These are phyloP conservation scores for Coturnix japonica DNA, from an alignment of 2,113 vertebrate genomes.

Conservation along the genomic window DNA sequence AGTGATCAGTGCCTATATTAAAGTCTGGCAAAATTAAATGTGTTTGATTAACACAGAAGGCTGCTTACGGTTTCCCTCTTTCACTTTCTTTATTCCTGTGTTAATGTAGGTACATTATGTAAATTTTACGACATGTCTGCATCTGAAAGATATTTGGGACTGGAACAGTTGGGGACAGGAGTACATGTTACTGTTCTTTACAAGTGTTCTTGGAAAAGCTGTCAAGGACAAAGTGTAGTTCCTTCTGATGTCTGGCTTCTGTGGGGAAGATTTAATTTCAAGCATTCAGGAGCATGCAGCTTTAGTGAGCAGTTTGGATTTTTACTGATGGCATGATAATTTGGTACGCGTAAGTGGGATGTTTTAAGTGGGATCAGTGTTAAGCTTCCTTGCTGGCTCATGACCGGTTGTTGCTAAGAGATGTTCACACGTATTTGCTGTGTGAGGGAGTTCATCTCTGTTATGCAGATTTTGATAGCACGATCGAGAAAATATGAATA, in stretches of 20 bases:
- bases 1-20: background rate
- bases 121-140: constrained; percentile 46
- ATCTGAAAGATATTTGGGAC: constrained; percentile 34
- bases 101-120: constrained; percentile 19
- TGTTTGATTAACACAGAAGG: background rate
- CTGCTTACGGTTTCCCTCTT: background rate
- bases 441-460: constrained; percentile 69
- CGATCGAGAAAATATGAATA: constrained; percentile 64
- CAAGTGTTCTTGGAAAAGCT: constrained; percentile 61
- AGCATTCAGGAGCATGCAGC: background rate
- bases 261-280: constrained; percentile 32
- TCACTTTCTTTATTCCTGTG: background rate
- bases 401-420: constrained; percentile 73
- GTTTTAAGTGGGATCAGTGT: constrained; percentile 69
- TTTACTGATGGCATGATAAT: constrained; percentile 65
- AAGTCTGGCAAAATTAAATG: background rate
- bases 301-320: constrained; percentile 45
- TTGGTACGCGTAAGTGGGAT: constrained; percentile 72
- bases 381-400: constrained; percentile 67
- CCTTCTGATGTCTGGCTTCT: constrained; percentile 66
- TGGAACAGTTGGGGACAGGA: constrained; percentile 46
- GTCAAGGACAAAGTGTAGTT: constrained; percentile 37
- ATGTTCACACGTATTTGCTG: constrained; percentile 71
- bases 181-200: constrained; percentile 16
- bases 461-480: constrained; percentile 69